Evolutionary conservation across 1,140 invertebrate species (phyloP).

Genomic region (Drosophila pseudoananassae): DNA sequence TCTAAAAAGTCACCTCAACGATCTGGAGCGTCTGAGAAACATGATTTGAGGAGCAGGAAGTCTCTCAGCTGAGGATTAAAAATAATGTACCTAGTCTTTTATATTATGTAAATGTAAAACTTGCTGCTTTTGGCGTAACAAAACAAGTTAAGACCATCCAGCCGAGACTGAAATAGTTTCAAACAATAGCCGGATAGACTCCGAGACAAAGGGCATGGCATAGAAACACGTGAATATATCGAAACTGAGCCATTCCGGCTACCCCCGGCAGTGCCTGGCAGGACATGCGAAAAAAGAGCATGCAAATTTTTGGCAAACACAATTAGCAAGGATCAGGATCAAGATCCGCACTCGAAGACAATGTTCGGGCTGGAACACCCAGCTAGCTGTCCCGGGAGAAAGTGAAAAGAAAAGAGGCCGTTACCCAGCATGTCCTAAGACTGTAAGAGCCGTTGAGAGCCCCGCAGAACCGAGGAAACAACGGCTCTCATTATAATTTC

Average conservation of each 20-base stretch:
- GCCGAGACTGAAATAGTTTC: conserved; percentile 10
- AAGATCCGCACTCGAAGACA: conserved; percentile 33
- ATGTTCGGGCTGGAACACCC: conserved; percentile 15
- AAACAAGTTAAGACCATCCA: neutral
- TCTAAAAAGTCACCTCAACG: too few relatives aligned
- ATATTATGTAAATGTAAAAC: neutral
- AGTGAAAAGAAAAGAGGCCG: conserved; percentile 27
- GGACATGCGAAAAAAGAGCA: conserved; percentile 50
- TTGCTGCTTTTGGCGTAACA: neutral
- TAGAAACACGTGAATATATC: neutral
- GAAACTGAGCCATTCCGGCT: neutral
- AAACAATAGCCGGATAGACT: conserved; percentile 16
- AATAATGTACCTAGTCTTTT: neutral
- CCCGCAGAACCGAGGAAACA: conserved; percentile 3
- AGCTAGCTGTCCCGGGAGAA: conserved; percentile 43
- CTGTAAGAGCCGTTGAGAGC: conserved; percentile 5
- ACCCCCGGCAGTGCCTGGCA: conserved; percentile 40
- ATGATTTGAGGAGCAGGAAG: neutral
- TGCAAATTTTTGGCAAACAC: conserved; percentile 71
- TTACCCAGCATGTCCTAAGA: conserved; percentile 32
- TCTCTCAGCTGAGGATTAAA: neutral
- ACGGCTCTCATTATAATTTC: conserved; percentile 68
- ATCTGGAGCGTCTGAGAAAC: neutral
- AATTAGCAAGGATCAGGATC: conserved; percentile 50
- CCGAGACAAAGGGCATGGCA: conserved; percentile 1